Percentiles rank a stretch among this genome's conserved stretches.
phyloP scores from a whole-genome alignment of 2,888 invertebrate genomes.

The Tuta absoluta region DNA sequence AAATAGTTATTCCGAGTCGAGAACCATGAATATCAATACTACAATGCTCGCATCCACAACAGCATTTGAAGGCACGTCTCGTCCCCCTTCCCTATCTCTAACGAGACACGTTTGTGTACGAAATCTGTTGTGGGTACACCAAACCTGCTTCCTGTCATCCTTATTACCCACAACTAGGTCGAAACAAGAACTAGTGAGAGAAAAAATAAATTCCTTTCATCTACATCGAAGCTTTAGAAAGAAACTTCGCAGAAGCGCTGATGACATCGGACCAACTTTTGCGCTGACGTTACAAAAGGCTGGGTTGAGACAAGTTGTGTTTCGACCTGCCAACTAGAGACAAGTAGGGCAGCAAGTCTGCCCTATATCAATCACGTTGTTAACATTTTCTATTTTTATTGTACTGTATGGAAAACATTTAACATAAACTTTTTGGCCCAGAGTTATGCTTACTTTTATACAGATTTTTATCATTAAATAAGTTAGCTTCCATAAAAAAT shows the following conservation, averaged over 20 bases:
- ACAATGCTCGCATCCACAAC: too few species aligned
- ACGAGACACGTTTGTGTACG: too few species aligned
- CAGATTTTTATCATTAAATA: too few species aligned
- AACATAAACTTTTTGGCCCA: too few species aligned
- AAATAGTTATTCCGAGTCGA: too few species aligned
- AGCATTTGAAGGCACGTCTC: too few species aligned
- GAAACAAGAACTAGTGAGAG: background rate
- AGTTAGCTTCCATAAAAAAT: too few species aligned
- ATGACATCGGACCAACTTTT: conserved; percentile 11
- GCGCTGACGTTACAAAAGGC: conserved; percentile 5
- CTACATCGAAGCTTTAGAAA: background rate
- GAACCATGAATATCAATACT: too few species aligned
- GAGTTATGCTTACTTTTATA: too few species aligned
- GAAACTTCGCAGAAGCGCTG: background rate
- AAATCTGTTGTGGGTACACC: background rate
- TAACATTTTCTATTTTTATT: too few species aligned
- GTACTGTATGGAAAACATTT: too few species aligned
- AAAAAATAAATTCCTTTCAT: background rate
- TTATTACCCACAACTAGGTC: background rate
- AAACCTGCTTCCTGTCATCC: background rate
- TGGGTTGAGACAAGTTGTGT: background rate
- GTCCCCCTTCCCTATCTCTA: too few species aligned
- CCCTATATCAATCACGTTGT: background rate
- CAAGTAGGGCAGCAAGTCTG: background rate
- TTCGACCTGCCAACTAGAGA: background rate